Evolutionary conservation across 2,888 invertebrate genomes (phyloP).

Genomic region (Ecliptopera silaceata): DNA sequence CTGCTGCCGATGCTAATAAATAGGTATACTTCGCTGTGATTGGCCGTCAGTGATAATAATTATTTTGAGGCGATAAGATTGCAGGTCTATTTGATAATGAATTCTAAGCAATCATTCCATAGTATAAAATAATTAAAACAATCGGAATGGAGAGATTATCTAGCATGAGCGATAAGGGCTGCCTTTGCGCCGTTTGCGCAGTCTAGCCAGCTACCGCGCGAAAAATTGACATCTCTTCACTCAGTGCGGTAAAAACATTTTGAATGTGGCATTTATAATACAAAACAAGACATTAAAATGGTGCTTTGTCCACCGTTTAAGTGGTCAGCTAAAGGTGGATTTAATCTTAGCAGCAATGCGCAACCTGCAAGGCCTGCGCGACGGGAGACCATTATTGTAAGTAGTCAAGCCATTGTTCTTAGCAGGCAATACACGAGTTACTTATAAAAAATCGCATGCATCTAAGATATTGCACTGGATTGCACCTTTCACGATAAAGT

Average conservation of each 20-base stretch:
- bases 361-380: slow-evolving; percentile 42
- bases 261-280: slow-evolving; percentile 29
- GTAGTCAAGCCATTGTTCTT: slow-evolving; percentile 41
- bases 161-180: slow-evolving; percentile 67
- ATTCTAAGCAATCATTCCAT: slow-evolving; percentile 67
- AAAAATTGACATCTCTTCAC: slow-evolving; percentile 61
- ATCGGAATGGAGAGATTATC: slow-evolving; percentile 77
- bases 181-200: slow-evolving; percentile 59
- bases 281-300: slow-evolving; percentile 50
- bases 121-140: slow-evolving; percentile 80
- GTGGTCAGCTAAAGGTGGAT: slow-evolving; percentile 68
- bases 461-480: too few relatives aligned
- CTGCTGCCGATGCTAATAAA: slow-evolving; percentile 7
- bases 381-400: slow-evolving; percentile 69
- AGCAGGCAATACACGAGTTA: neutral
- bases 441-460: slow-evolving; percentile 2
- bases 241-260: slow-evolving; percentile 18
- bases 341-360: slow-evolving; percentile 57
- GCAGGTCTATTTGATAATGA: slow-evolving; percentile 73
- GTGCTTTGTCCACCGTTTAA: slow-evolving; percentile 76
- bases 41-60: slow-evolving; percentile 63
- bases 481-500: neutral
- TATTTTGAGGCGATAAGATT: slow-evolving; percentile 74
- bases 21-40: slow-evolving; percentile 47
- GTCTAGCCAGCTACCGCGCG: slow-evolving; percentile 61